Percentiles rank a stretch among this genome's conserved stretches.
Conservation (phyloP, 2,888 invertebrate species). For the Nymphalis polychloros region DNA sequence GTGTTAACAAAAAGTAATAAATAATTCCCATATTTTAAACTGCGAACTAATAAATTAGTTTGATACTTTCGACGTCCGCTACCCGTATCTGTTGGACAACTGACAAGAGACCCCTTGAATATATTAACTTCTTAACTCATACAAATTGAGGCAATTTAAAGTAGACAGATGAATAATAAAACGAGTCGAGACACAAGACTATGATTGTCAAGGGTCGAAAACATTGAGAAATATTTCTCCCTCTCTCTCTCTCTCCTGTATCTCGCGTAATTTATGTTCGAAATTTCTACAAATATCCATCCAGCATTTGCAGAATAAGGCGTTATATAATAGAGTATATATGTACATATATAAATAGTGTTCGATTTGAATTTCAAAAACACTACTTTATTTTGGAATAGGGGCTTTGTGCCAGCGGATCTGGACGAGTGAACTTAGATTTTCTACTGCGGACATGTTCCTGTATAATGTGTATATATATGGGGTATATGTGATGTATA, state of each 20-base stretch:
- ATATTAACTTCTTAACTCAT: conserved; percentile 36
- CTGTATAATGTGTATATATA: too few relatives aligned
- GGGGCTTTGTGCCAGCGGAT: too few relatives aligned
- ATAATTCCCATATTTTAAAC: conserved; percentile 16
- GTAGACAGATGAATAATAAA: conserved; percentile 39
- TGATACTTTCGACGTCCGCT: conserved; percentile 24
- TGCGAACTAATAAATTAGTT: conserved; percentile 28
- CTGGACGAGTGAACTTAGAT: too few relatives aligned
- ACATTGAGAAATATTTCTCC: conserved; percentile 14
- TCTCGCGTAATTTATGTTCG: conserved; percentile 17
- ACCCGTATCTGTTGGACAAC: conserved; percentile 36
- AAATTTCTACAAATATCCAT: background rate
- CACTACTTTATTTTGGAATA: too few relatives aligned
- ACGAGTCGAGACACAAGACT: conserved; percentile 23
- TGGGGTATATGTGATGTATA: too few relatives aligned
- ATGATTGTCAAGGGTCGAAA: conserved; percentile 37
- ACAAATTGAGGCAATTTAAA: conserved; percentile 39
- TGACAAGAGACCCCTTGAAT: conserved; percentile 39
- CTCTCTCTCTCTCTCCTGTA: too few relatives aligned
- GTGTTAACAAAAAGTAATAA: background rate
- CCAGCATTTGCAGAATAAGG: too few relatives aligned
- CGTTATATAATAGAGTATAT: too few relatives aligned
- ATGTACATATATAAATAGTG: too few relatives aligned
- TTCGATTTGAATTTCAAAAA: too few relatives aligned
- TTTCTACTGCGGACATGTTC: too few relatives aligned